phyloP scores from a whole-genome alignment of 2,113 vertebrate species.

The Ageneiosus marmoratus region DNA sequence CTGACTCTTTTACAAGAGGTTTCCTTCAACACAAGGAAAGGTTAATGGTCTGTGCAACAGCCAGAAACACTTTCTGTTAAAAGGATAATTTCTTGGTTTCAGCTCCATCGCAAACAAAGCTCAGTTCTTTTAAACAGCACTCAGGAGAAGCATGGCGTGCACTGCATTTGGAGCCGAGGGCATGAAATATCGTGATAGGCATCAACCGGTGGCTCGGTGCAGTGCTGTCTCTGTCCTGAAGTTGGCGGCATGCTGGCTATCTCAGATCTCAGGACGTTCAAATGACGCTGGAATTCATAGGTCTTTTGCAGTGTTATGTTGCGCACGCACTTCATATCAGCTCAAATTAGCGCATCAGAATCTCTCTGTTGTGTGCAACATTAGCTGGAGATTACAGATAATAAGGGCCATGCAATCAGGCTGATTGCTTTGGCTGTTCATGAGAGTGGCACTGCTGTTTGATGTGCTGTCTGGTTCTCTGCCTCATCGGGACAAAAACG shows the following conservation, averaged over 20 bases:
- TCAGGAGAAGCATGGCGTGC: constrained; percentile 30
- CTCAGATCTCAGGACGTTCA: constrained; percentile 29
- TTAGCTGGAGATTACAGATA: constrained; percentile 60
- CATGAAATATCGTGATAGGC: constrained; percentile 34
- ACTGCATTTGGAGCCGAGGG: constrained; percentile 15
- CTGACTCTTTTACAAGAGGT: constrained; percentile 29
- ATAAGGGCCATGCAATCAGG: constrained; percentile 59
- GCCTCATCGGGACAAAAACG: constrained; percentile 53
- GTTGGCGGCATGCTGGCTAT: constrained; percentile 39
- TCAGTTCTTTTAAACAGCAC: constrained; percentile 61
- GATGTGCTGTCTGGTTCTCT: constrained; percentile 54
- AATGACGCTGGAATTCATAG: constrained; percentile 1
- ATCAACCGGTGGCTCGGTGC: constrained; percentile 20
- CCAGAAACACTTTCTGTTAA: constrained; percentile 66
- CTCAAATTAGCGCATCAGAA: constrained; percentile 41
- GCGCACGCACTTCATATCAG: constrained; percentile 22
- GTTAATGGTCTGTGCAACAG: constrained; percentile 52
- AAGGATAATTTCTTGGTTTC: constrained; percentile 70
- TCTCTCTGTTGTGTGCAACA: constrained; percentile 57
- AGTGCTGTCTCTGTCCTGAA: constrained; percentile 36
- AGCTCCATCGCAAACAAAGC: constrained; percentile 64
- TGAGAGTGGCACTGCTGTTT: constrained; percentile 57
- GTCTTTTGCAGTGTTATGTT: constrained; percentile 21
- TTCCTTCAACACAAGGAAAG: constrained; percentile 38
- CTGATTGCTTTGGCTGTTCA: constrained; percentile 57